phyloP scores from a whole-genome alignment of 2,888 invertebrate species.

The Drosophila greeni region DNA sequence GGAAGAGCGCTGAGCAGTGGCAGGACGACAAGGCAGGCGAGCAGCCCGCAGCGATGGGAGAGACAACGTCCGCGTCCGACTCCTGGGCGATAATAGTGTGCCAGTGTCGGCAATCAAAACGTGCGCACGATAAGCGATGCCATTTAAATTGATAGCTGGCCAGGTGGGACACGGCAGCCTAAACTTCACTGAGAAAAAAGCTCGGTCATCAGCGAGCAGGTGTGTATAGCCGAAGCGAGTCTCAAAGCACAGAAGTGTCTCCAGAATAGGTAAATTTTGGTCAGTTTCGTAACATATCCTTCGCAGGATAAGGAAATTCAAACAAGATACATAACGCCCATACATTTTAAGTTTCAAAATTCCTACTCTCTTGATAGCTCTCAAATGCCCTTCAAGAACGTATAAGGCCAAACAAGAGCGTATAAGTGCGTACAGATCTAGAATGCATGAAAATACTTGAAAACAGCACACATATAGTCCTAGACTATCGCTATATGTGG shows the following conservation, averaged over 20 bases:
- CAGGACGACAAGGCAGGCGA: slow-evolving; percentile 9
- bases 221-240: background rate
- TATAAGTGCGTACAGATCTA: background rate
- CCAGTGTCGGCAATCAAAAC: slow-evolving; percentile 69
- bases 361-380: background rate
- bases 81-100: slow-evolving; percentile 60
- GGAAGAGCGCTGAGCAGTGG: background rate
- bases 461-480: background rate
- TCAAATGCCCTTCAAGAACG: too few relatives aligned
- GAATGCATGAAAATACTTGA: background rate
- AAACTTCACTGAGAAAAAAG: slow-evolving; percentile 8
- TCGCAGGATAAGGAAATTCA: background rate
- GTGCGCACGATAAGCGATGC: slow-evolving; percentile 69
- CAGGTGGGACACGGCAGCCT: slow-evolving; percentile 52
- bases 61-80: slow-evolving; percentile 30
- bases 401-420: too few relatives aligned
- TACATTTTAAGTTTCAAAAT: background rate
- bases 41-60: slow-evolving; percentile 35
- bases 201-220: background rate
- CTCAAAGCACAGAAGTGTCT: background rate
- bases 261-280: background rate
- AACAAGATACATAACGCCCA: background rate
- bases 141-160: slow-evolving; percentile 71
- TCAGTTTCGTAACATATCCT: background rate
- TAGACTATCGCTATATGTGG: background rate